These are phyloP conservation scores for Apogon talboti DNA, from an alignment of 2,797 vertebrate species.

Conservation along the genomic window DNA sequence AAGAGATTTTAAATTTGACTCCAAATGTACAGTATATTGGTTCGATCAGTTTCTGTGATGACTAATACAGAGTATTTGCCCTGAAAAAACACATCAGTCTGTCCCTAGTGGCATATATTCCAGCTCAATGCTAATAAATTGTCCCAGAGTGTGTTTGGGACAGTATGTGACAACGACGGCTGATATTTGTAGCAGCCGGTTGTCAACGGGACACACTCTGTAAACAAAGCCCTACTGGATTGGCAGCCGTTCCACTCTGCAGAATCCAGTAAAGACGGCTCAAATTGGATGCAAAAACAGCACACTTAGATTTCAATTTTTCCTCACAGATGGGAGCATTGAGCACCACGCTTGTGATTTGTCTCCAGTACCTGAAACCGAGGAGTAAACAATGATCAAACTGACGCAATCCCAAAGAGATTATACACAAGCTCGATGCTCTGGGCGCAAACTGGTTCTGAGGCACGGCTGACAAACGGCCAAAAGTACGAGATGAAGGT, in stretches of 20 bases:
- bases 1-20: too few relatives aligned
- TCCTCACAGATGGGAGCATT: conserved; percentile 61
- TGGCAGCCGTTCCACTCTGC: conserved; percentile 70
- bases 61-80: not conserved
- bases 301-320: conserved; percentile 69
- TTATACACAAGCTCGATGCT: conserved; percentile 31
- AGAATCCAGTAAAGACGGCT: conserved; percentile 62
- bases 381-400: conserved; percentile 67
- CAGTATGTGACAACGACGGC: conserved; percentile 53
- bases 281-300: conserved; percentile 72
- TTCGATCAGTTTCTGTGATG: too few relatives aligned
- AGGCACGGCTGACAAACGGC: conserved; percentile 49
- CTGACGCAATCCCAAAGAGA: conserved; percentile 47
- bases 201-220: conserved; percentile 52
- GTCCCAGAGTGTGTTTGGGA: conserved; percentile 14
- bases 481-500: conserved; percentile 58
- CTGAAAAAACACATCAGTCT: too few relatives aligned
- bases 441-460: conserved; percentile 45
- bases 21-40: too few relatives aligned
- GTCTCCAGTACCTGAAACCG: conserved; percentile 58
- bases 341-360: conserved; percentile 54
- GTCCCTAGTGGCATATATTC: not conserved
- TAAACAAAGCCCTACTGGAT: conserved; percentile 69
- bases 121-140: conserved; percentile 27
- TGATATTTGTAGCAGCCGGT: conserved; percentile 59